Evolutionary conservation across 2,113 vertebrate species (phyloP), one percentile per base, ranked within the genome.

Genomic region (Channa argus): DNA sequence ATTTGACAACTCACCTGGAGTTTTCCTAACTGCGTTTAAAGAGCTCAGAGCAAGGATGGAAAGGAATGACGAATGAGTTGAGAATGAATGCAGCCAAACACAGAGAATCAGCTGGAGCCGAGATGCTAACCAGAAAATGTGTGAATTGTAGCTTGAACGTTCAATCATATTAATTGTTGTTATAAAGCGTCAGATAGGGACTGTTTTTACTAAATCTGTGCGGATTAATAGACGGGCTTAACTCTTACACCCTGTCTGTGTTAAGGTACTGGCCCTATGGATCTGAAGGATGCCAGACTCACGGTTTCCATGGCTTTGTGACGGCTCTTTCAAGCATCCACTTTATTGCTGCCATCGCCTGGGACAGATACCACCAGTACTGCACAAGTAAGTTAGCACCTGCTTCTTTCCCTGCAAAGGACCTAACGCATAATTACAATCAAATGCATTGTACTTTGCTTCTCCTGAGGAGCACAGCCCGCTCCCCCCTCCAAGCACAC

Each of bases 291-390:
- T 99, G 98, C 71, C 97, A 97, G 86, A 95, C 94, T 39, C 97
- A 98, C 6, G 97, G 97, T n/a, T 99, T 98, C 90, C 97, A 98
- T 45, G 98, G 98, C 12, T 99, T 98, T 66, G 3, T 93, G 63
- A 95, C 93, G 0, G 95, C 96, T 0, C 77, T 98, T 24, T 95
- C 97, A 88, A 98, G 98, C 92, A 96, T 99, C 53, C 88, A 96
- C 88, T 94, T 96, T 81, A 93, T 95, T 0, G 96, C 96, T 3
- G 96, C 97, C 0, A 89, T 98, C 0, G 96, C 97, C 51, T 99
- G 97, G 97, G 98, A 98, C 73, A 95, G 96, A 84, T 97, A 97
- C 49, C 96, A 97, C 80, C 95, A 97, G 71, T 95, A 96, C 89
- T 98, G 97, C 71, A 96, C 95, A 7, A 95, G 97, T 98, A 94